These are phyloP conservation scores for Eristalis pertinax DNA, from an alignment of 2,888 invertebrate genomes.

Conservation along the genomic window DNA sequence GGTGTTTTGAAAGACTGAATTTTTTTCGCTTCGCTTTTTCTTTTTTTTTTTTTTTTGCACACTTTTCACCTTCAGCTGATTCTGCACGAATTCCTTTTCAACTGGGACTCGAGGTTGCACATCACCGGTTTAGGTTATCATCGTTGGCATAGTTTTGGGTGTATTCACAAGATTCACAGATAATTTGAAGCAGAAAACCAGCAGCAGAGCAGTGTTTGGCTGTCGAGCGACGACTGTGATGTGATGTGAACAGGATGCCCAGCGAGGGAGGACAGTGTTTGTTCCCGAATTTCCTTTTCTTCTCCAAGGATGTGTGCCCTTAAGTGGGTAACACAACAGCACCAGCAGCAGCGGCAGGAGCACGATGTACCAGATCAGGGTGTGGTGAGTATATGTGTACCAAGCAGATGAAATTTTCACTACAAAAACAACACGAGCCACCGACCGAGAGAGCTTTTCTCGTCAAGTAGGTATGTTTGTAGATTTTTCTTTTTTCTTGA, in stretches of 20 bases:
- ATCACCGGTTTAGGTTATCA: slow-evolving; percentile 57
- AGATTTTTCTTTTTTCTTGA: slow-evolving; percentile 2
- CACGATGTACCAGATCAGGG: slow-evolving; percentile 62
- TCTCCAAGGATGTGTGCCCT: slow-evolving; percentile 58
- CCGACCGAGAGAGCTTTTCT: slow-evolving; percentile 52
- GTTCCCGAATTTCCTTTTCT: slow-evolving; percentile 57
- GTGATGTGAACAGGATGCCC: slow-evolving; percentile 52
- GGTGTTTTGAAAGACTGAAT: no score
- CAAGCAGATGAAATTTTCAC: slow-evolving; percentile 63
- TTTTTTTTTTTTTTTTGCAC: neutral
- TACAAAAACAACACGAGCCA: slow-evolving; percentile 47
- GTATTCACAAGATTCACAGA: neutral
- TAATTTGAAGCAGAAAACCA: no score
- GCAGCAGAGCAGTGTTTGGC: no score
- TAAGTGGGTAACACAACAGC: slow-evolving; percentile 49
- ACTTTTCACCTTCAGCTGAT: neutral
- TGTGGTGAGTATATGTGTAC: slow-evolving; percentile 71
- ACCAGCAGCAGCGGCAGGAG: slow-evolving; percentile 22
- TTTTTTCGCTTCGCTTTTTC: neutral
- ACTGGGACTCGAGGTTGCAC: slow-evolving; percentile 33
- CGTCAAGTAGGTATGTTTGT: slow-evolving; percentile 42
- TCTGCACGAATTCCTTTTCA: slow-evolving; percentile 2
- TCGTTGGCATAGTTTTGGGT: slow-evolving; percentile 8
- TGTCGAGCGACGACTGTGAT: neutral
- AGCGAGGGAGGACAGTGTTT: slow-evolving; percentile 30